Base-by-base conservation (phyloP, 1,140 invertebrate species). In the Cecropterus lyciades region DNA sequence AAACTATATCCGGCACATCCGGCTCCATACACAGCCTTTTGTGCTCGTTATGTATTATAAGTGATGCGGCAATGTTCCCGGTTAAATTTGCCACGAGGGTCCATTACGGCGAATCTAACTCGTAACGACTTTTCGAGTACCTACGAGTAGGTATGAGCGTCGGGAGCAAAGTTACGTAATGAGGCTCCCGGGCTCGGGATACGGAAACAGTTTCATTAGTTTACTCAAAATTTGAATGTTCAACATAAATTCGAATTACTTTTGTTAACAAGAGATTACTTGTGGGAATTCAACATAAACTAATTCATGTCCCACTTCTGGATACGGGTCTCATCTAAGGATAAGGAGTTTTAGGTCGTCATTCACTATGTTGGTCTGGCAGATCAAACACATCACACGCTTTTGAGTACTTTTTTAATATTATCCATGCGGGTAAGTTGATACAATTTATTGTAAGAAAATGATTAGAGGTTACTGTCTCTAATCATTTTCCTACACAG, bases 31-130 rank as follows among this genome's bases (percentile, higher is more conserved):
- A 40, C 77, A 73, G 79, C 72, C 85, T 82, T 85, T 88, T 84
- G 84, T 87, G 75, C 75, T 73, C 72, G 79, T 81, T 89, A 87
- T 89, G 81, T 91, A 84, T 69, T 73, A 60, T 60, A 60, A 84
- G 79, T 77, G 65, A 75, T 70, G 70, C 72, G 72, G 67, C 73
- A 73, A 65, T 65, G 67, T 65, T 72, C 66, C 67, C 68, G 52
- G 65, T 66, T 70, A 73, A 73, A 69, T 70, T 60, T 53, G 57
- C 56, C 67, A 67, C 65, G 62, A 65, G 67, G 59, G 68, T 69
- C 49, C 68, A 69, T 70, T 65, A 70, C 64, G 57, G 64, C 46
- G 60, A 37, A 37, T 59, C 66, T 69, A 56, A 64, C 56, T 65
- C 43, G 48, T 70, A 65, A 60, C 59, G 59, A 62, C 59, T 62